Percentiles rank a stretch among this genome's conserved stretches.
These are phyloP conservation scores for Oscheius sp. DNA, from an alignment of 2,888 invertebrate genomes.

Conservation along the genomic window DNA sequence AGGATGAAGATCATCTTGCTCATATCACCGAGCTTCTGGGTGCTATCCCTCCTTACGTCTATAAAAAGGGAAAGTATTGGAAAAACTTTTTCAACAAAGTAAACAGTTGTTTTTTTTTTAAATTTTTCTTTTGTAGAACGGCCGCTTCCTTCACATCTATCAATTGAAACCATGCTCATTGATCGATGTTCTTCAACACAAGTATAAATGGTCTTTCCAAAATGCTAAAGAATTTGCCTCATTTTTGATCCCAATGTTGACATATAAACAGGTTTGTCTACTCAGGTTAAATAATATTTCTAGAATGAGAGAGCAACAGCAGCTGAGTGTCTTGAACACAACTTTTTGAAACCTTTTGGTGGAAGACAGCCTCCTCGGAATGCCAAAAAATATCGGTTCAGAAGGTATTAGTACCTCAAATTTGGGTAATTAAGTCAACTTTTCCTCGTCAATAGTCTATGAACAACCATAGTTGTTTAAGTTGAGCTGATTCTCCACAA, in stretches of 20 bases:
- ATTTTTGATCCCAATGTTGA: conserved; percentile 94
- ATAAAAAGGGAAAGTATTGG: conserved; percentile 90
- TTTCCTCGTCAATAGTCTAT: too few species aligned
- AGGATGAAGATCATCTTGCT: conserved; percentile 98
- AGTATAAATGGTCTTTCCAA: conserved; percentile 91
- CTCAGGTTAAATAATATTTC: background rate
- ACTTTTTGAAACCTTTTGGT: conserved; percentile 79
- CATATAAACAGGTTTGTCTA: conserved; percentile 78
- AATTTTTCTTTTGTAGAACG: too few species aligned
- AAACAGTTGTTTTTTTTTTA: background rate
- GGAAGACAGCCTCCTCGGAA: conserved; percentile 40
- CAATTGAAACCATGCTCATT: conserved; percentile 95
- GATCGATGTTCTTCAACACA: conserved; percentile 91
- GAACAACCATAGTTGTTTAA: too few species aligned
- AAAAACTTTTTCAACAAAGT: conserved; percentile 92
- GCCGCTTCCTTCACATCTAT: conserved; percentile 90
- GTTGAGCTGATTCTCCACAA: too few species aligned
- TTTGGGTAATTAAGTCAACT: too few species aligned
- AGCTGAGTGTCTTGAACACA: conserved; percentile 89
- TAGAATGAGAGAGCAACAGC: conserved; percentile 89
- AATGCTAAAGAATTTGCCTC: conserved; percentile 85
- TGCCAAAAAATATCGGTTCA: too few species aligned
- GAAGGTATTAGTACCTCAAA: too few species aligned
- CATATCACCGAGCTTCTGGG: conserved; percentile 98
- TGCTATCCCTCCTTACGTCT: conserved; percentile 91